Base-by-base conservation (phyloP, 2,797 vertebrate species). In the Eospalax fontanierii region DNA sequence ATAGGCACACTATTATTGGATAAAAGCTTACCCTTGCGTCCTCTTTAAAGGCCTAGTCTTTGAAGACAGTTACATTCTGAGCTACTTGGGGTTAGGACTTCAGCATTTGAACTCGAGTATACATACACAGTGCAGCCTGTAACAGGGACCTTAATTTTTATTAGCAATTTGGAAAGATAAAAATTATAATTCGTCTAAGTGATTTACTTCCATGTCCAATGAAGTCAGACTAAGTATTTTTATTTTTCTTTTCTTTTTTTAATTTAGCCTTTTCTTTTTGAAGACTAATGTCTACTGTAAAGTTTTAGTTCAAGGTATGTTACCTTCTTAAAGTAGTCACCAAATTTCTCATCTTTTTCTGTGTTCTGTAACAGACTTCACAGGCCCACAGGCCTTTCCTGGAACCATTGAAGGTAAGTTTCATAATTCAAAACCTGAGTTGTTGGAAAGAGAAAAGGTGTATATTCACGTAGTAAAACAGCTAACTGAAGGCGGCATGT, bases 261-360 rank as follows among this genome's bases (percentile, higher is more conserved):
- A n/a, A 9, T 33, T 33, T 78, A 22, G 59, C 10, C 83, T 87
- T 84, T 92, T 46, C 16, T 87, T 90, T 68, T 50, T 43, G 22
- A 40, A 63, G 38, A 46, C 9, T 89, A 87, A 68, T 76, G 4
- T 24, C 38, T 81, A 82, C 94, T 82, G 50, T 8, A 38, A 90
- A 70, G 63, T 54, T 75, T 92, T 89, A 95, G 61, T 79, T 68
- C 12, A 78, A 18, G 50, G 9, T 87, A 83, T 87, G 43, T 30
- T 79, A 57, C 38, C 24, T 70, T 94, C 78, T 96, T 82, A 93
- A 90, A 90, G 70, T 59, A 81, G 38, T 28, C 68, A 59, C 78
- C 30, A 92, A 85, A 74, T 1, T 86, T 90, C 84, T 89, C 11
- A 54, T 75, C 21, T 63, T 88, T 86, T 79, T 9, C 57, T 81